Evolutionary conservation across 2,113 vertebrate species (phyloP).

Genomic region (Salvelinus fontinalis): DNA sequence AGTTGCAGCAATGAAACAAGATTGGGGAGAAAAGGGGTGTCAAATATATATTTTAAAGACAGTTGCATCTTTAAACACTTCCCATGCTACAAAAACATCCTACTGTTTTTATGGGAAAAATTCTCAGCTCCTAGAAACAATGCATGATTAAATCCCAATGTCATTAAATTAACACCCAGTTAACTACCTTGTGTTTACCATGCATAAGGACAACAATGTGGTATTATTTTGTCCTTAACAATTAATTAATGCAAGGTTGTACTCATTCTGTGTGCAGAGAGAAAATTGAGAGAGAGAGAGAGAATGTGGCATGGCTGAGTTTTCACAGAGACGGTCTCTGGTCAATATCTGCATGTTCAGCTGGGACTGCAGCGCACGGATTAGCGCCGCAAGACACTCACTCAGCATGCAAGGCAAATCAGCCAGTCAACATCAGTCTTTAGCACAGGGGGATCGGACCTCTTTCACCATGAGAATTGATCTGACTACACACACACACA

Average conservation of each 20-base stretch:
- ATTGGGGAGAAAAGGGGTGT: too few relatives aligned
- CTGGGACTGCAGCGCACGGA: constrained; percentile 25
- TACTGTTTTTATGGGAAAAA: neutral
- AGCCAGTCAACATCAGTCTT: neutral
- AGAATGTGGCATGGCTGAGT: neutral
- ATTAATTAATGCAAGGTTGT: too few relatives aligned
- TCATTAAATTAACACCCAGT: constrained; percentile 7
- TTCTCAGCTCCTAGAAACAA: neutral
- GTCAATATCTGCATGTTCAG: constrained; percentile 32
- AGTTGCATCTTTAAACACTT: neutral
- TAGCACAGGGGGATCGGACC: neutral
- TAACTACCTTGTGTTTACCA: neutral
- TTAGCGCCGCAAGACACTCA: constrained; percentile 18
- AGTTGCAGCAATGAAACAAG: too few relatives aligned
- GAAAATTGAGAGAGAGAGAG: constrained; percentile 1
- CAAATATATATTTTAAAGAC: too few relatives aligned
- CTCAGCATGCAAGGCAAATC: constrained; percentile 29
- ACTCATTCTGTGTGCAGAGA: neutral
- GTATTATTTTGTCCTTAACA: too few relatives aligned
- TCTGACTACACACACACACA: constrained; percentile 4
- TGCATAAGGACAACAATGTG: too few relatives aligned
- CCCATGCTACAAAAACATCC: neutral
- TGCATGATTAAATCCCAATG: neutral
- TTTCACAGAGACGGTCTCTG: constrained; percentile 1
- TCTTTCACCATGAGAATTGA: neutral